Evolutionary conservation across 2,888 invertebrate genomes (phyloP).

Genomic region (Rhagonycha lutea): DNA sequence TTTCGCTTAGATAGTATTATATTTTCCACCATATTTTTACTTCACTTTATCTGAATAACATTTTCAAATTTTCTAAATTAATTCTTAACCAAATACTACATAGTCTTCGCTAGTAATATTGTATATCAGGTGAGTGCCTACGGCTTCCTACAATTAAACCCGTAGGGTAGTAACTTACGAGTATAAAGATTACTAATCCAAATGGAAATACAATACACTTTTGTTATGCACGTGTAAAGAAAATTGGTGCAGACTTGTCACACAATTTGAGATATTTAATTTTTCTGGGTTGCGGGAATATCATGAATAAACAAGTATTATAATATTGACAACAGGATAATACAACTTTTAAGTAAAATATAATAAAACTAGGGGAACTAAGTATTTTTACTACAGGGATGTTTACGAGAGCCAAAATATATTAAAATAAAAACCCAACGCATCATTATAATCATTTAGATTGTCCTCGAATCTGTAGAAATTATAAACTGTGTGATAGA

Average conservation of each 20-base stretch:
- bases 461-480: too few species aligned
- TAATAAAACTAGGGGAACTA: not conserved
- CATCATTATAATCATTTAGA: too few species aligned
- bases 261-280: not conserved
- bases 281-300: not conserved
- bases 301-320: not conserved
- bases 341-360: not conserved
- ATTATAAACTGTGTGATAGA: too few species aligned
- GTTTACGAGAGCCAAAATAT: not conserved
- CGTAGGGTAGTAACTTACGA: conserved; percentile 7
- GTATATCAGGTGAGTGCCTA: not conserved
- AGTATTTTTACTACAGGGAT: not conserved
- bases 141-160: conserved; percentile 12
- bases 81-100: not conserved
- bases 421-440: too few species aligned
- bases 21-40: not conserved
- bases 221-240: conserved; percentile 35
- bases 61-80: not conserved
- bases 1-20: too few species aligned
- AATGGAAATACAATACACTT: conserved; percentile 32
- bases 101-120: not conserved
- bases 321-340: not conserved
- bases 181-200: conserved; percentile 11
- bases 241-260: not conserved
- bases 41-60: not conserved